Conservation (phyloP, 2,113 vertebrate species). For the Oryzias javanicus region DNA sequence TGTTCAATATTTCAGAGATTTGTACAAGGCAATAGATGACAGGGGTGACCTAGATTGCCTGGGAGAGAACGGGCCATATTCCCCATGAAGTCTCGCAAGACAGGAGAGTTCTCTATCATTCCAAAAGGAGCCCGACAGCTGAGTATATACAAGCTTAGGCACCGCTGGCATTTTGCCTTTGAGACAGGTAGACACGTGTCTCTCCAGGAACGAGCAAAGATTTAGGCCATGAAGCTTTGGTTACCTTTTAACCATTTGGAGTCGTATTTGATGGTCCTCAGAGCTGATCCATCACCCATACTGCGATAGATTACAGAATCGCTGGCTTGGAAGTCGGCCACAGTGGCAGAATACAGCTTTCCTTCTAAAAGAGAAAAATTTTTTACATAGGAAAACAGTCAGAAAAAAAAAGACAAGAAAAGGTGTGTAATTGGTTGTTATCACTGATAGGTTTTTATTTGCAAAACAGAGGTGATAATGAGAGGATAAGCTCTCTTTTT, state of each 20-base stretch:
- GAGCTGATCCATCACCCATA: constrained; percentile 95
- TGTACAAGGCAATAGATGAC: constrained; percentile 63
- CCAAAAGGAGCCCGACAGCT: constrained; percentile 41
- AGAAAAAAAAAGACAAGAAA: too few relatives aligned
- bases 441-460: constrained; percentile 45
- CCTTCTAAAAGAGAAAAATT: constrained; percentile 81
- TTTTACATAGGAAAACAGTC: constrained; percentile 15
- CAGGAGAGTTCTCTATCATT: constrained; percentile 39
- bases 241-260: constrained; percentile 99
- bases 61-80: constrained; percentile 63
- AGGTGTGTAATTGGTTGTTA: too few relatives aligned
- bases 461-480: constrained; percentile 63
- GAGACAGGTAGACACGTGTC: constrained; percentile 40
- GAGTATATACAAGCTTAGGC: constrained; percentile 22
- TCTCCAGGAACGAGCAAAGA: constrained; percentile 5
- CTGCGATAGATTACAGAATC: constrained; percentile 99
- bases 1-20: constrained; percentile 75
- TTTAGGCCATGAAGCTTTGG: constrained; percentile 2
- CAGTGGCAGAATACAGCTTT: constrained; percentile 96
- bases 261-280: constrained; percentile 98
- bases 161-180: constrained; percentile 16
- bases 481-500: constrained; percentile 35
- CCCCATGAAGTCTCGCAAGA: constrained; percentile 45
- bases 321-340: constrained; percentile 97
- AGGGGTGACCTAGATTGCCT: constrained; percentile 77